These are phyloP conservation scores for Malacoraja senta DNA, from an alignment of 2,797 vertebrate genomes.

Conservation along the genomic window DNA sequence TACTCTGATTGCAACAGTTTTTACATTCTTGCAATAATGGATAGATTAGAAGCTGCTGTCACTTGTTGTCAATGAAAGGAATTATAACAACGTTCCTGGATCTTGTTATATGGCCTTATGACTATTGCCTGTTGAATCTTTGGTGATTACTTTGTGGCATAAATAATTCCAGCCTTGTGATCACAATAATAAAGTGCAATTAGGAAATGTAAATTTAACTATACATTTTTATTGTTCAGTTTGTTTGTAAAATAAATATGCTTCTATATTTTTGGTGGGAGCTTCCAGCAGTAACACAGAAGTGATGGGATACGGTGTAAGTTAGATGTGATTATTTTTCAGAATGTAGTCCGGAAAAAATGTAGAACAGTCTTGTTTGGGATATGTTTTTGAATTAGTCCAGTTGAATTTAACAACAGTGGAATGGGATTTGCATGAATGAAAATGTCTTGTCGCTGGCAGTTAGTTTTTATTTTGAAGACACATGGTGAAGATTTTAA, in stretches of 20 bases:
- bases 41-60: background rate
- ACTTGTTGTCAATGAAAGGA: background rate
- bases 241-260: background rate
- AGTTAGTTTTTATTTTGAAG: slow-evolving; percentile 13
- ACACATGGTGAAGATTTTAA: too few relatives aligned
- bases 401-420: background rate
- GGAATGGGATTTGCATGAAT: background rate
- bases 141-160: background rate
- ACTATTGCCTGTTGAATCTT: background rate
- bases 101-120: background rate
- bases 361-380: background rate
- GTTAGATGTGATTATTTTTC: background rate
- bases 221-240: background rate
- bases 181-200: background rate
- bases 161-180: background rate
- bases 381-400: background rate
- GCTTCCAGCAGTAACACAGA: background rate
- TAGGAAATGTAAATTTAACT: background rate
- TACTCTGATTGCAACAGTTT: background rate
- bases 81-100: background rate
- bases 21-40: background rate
- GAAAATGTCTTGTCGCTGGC: background rate
- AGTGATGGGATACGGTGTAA: background rate
- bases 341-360: background rate
- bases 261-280: background rate